phyloP scores from a whole-genome alignment of 2,888 invertebrate genomes.

The Mechanitis mazaeus region DNA sequence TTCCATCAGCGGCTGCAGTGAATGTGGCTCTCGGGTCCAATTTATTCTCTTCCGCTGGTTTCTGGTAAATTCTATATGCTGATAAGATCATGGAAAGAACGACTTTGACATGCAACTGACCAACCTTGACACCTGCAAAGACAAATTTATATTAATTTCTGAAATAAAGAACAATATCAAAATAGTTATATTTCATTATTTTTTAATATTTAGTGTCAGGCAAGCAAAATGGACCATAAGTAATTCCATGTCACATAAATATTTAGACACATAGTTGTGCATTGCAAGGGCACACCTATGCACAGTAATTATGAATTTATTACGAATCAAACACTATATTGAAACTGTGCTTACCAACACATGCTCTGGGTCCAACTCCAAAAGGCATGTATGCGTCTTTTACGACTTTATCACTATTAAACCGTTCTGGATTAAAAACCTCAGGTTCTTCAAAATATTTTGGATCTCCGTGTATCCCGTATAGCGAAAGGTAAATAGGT shows the following conservation, averaged over 20 bases:
- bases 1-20: conserved; percentile 25
- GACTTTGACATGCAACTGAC: conserved; percentile 26
- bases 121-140: conserved; percentile 24
- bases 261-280: too few species aligned
- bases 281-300: too few species aligned
- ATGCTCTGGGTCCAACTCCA: conserved; percentile 30
- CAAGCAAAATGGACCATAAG: too few species aligned
- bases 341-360: conserved; percentile 28
- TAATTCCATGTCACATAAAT: too few species aligned
- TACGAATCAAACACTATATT: background rate
- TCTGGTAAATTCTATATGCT: conserved; percentile 20
- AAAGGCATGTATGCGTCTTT: conserved; percentile 29
- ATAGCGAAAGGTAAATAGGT: conserved; percentile 34
- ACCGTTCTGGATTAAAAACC: conserved; percentile 26
- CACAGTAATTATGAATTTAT: too few species aligned
- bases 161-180: too few species aligned
- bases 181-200: too few species aligned
- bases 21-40: conserved; percentile 27
- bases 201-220: too few species aligned
- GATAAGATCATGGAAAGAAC: conserved; percentile 24
- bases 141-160: too few species aligned
- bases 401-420: conserved; percentile 20
- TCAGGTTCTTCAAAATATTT: conserved; percentile 26
- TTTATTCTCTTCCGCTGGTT: conserved; percentile 3
- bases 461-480: conserved; percentile 32